These are phyloP conservation scores for Oegoconia quadripuncta DNA, from an alignment of 2,888 invertebrate genomes.

Conservation along the genomic window DNA sequence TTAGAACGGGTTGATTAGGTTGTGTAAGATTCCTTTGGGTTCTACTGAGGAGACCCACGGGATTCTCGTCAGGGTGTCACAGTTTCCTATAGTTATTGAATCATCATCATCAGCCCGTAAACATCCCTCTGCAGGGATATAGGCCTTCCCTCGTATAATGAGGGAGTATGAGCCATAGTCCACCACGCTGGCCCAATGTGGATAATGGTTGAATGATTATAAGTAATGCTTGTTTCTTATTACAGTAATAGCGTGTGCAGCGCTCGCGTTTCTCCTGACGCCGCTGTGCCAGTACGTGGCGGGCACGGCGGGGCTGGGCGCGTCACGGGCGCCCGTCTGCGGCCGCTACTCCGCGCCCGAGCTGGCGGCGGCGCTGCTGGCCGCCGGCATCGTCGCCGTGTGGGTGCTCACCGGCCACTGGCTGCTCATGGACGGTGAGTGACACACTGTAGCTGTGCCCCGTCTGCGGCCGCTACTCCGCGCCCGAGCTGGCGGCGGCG, in stretches of 20 bases:
- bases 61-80: no score
- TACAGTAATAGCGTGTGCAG: slow-evolving; percentile 96
- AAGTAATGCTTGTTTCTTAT: neutral
- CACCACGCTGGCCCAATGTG: no score
- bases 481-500: slow-evolving; percentile 96
- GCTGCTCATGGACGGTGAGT: slow-evolving; percentile 96
- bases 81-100: no score
- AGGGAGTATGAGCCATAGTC: no score
- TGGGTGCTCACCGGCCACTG: slow-evolving; percentile 99
- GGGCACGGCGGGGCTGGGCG: slow-evolving; percentile 78
- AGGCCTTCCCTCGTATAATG: no score
- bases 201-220: no score
- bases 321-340: slow-evolving; percentile 89
- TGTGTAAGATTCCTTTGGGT: no score
- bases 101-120: no score
- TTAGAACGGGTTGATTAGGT: no score
- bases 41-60: no score
- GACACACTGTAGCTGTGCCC: neutral
- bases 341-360: slow-evolving; percentile 97
- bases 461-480: slow-evolving; percentile 95
- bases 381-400: slow-evolving; percentile 95
- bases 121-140: no score
- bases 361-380: slow-evolving; percentile 93
- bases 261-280: slow-evolving; percentile 95
- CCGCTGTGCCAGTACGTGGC: slow-evolving; percentile 97